Percentiles rank a stretch among this genome's conserved stretches.
These are phyloP conservation scores for Dynastes tityus DNA, from an alignment of 2,888 invertebrate species.

Conservation along the genomic window DNA sequence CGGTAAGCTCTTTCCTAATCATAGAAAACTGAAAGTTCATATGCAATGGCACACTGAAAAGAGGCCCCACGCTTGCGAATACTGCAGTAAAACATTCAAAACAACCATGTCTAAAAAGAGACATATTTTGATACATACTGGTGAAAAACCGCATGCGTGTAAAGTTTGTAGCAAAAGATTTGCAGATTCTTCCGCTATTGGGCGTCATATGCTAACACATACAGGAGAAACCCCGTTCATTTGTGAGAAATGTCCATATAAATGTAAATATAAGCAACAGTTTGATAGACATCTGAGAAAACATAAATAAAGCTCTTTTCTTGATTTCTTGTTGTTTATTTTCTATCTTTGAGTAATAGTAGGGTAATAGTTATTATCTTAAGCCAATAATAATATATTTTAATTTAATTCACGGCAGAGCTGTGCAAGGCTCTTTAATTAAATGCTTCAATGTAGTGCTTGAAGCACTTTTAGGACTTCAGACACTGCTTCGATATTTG, in stretches of 20 bases:
- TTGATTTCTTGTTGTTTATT: too few species aligned
- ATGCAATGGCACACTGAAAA: not conserved
- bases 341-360: too few species aligned
- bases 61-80: not conserved
- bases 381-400: too few species aligned
- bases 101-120: not conserved
- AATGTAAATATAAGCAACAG: not conserved
- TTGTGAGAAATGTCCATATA: not conserved
- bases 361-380: too few species aligned
- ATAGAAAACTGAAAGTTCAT: not conserved
- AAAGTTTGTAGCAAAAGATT: conserved; percentile 7
- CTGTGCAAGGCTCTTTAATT: too few species aligned
- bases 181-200: not conserved
- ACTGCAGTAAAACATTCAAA: not conserved
- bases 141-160: not conserved
- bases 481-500: too few species aligned
- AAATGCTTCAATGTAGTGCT: too few species aligned
- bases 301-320: too few species aligned
- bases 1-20: conserved; percentile 4
- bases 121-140: conserved; percentile 1
- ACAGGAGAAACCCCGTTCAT: not conserved
- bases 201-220: not conserved
- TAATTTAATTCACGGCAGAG: too few species aligned
- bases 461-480: too few species aligned
- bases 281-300: too few species aligned